Conservation (phyloP, 2,113 vertebrate species). For the Hippolais icterina region DNA sequence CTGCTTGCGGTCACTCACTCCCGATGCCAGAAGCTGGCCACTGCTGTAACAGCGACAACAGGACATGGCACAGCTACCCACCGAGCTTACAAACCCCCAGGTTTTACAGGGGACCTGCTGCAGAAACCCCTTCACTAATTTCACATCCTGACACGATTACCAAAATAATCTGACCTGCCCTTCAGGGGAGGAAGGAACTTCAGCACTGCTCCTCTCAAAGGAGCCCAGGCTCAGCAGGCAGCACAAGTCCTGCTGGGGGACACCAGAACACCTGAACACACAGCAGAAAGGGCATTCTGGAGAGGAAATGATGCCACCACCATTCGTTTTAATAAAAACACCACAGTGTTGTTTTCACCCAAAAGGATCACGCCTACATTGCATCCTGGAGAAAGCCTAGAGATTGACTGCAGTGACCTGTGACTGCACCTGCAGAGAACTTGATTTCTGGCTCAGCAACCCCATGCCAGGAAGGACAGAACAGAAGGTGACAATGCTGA, state of each 20-base stretch:
- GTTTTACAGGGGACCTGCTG: neutral
- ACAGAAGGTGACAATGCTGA: neutral
- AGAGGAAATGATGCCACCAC: neutral
- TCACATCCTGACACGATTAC: neutral
- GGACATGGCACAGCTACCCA: neutral
- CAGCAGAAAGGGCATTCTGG: neutral
- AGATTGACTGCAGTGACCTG: neutral
- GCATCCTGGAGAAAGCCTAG: neutral
- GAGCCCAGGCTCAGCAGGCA: neutral
- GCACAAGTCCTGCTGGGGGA: neutral
- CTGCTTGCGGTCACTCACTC: neutral
- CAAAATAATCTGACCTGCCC: neutral
- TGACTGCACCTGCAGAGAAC: neutral
- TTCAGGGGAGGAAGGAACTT: neutral
- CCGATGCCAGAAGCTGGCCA: neutral
- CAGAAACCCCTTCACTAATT: neutral
- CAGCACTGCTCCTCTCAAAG: neutral
- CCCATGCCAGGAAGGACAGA: neutral
- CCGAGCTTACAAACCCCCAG: fast-evolving
- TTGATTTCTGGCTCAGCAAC: neutral
- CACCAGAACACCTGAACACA: neutral
- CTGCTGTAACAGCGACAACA: neutral
- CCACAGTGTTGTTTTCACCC: neutral
- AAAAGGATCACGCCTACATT: fast-evolving
- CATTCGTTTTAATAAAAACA: neutral